phyloP scores from a whole-genome alignment of 2,888 invertebrate species.

The Chrysolina haemoptera region DNA sequence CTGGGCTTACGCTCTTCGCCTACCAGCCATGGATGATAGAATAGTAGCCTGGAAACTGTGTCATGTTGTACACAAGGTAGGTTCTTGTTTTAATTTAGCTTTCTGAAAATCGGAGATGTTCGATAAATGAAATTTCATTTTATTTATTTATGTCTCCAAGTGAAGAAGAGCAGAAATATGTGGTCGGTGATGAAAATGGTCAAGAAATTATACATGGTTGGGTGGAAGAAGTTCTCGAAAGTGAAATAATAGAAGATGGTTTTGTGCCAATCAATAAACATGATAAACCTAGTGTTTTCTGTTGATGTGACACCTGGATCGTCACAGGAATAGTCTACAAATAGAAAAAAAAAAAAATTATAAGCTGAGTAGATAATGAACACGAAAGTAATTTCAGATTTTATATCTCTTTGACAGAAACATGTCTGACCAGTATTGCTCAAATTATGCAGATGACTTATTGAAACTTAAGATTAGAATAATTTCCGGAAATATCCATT shows the following conservation, averaged over 20 bases:
- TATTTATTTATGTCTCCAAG: no score
- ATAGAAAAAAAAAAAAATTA: not conserved
- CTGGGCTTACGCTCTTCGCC: conserved; percentile 81
- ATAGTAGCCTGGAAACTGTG: conserved; percentile 99
- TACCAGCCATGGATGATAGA: conserved; percentile 91
- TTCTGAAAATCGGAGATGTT: no score
- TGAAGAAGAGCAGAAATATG: no score
- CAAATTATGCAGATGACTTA: no score
- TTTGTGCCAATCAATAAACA: not conserved
- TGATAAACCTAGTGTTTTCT: conserved; percentile 38
- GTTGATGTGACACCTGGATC: conserved; percentile 23
- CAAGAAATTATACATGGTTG: not conserved
- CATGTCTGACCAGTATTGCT: no score
- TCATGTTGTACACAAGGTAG: conserved; percentile 95
- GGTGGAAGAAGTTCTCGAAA: conserved; percentile 5
- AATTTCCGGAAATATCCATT: no score
- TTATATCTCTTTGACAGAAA: no score
- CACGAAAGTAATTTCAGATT: not conserved
- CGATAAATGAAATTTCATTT: not conserved
- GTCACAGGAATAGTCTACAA: not conserved
- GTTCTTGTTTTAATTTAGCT: not conserved
- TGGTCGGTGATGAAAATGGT: not conserved
- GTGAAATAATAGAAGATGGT: conserved; percentile 3
- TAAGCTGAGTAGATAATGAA: not conserved
- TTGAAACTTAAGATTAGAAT: no score